A percentile compares a stretch with the other conserved stretches of the same genome.
Evolutionary conservation across 2,888 invertebrate genomes (phyloP).

Genomic region (Choreutis nemorana): DNA sequence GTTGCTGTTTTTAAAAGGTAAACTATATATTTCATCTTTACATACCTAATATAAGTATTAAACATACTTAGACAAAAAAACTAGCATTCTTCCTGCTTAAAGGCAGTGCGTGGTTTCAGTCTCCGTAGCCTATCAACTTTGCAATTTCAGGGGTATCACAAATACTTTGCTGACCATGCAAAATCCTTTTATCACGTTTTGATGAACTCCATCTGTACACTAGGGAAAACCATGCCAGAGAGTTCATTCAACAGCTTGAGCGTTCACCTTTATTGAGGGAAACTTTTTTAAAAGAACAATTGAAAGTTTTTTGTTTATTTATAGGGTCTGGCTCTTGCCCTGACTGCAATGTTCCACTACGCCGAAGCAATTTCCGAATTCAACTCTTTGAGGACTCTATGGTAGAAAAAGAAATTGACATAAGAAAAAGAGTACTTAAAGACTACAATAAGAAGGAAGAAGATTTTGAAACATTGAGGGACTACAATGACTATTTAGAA

Average conservation of each 20-base stretch:
- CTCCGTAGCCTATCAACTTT: background rate
- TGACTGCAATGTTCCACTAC: conserved; percentile 88
- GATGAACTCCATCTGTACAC: too few relatives aligned
- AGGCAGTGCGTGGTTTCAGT: background rate
- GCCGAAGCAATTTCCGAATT: conserved; percentile 89
- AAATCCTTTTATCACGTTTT: too few relatives aligned
- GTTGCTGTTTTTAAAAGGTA: conserved; percentile 93
- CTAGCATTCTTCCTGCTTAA: background rate
- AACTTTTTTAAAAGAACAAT: background rate
- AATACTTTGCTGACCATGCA: too few relatives aligned
- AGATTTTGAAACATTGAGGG: conserved; percentile 83
- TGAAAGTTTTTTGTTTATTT: conserved; percentile 23
- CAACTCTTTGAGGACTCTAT: conserved; percentile 96
- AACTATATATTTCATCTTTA: too few relatives aligned
- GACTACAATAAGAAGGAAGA: conserved; percentile 96
- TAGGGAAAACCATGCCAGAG: too few relatives aligned
- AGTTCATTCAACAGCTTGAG: too few relatives aligned
- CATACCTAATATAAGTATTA: too few relatives aligned
- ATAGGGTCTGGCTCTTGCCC: conserved; percentile 93
- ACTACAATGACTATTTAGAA: conserved; percentile 97
- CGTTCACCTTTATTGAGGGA: too few relatives aligned
- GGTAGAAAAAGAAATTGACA: conserved; percentile 98
- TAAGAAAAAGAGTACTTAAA: conserved; percentile 84
- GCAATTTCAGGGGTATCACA: background rate
- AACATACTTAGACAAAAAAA: background rate